Conservation (phyloP, 2,113 vertebrate species). For the Ptychochromis oligacanthus region DNA sequence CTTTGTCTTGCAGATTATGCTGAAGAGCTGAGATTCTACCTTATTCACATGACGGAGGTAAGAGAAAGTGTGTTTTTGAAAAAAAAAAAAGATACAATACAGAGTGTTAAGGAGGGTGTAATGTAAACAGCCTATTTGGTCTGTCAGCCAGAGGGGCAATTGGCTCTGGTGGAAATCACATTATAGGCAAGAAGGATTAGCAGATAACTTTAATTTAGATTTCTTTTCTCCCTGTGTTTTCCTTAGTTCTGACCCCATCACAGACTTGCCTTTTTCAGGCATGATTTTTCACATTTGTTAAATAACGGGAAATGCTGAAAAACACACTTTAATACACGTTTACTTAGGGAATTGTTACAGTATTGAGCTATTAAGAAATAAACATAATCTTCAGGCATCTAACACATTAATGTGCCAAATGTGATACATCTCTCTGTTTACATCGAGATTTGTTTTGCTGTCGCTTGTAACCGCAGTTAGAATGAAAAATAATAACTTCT, state of each 20-base stretch:
- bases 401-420: not conserved
- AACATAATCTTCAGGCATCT: not conserved
- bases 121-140: constrained; percentile 41
- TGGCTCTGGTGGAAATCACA: constrained; percentile 65
- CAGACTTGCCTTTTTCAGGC: constrained; percentile 1
- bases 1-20: constrained; percentile 73
- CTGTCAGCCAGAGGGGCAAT: constrained; percentile 58
- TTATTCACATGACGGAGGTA: constrained; percentile 83
- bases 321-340: not conserved
- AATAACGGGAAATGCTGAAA: not conserved
- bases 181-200: constrained; percentile 66
- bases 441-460: not conserved
- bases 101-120: constrained; percentile 6
- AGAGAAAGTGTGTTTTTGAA: constrained; percentile 38
- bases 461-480: not conserved
- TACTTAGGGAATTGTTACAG: not conserved
- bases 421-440: not conserved
- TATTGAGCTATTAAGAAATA: not conserved
- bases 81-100: not conserved
- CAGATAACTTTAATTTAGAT: constrained; percentile 66
- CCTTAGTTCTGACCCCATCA: constrained; percentile 13
- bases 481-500: constrained; percentile 2
- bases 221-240: constrained; percentile 39
- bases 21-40: constrained; percentile 79
- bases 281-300: constrained; percentile 8